These are phyloP conservation scores for Cephus rjabovi DNA, from an alignment of 2,888 invertebrate genomes.

Conservation along the genomic window DNA sequence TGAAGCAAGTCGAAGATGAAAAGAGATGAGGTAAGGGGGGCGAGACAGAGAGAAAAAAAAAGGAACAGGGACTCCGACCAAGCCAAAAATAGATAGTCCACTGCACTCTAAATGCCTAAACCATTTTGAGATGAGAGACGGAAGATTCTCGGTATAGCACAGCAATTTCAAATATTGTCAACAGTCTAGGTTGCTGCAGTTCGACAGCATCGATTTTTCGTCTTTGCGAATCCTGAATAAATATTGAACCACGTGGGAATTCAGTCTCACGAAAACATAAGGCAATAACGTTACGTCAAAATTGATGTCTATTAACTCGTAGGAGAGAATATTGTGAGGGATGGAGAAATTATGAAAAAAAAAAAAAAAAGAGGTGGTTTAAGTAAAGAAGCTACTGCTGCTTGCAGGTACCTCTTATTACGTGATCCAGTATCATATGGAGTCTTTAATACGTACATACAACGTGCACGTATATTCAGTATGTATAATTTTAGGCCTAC, in stretches of 20 bases:
- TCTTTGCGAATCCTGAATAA: neutral
- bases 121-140: neutral
- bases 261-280: neutral
- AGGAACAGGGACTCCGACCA: neutral
- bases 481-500: slow-evolving; percentile 53
- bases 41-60: neutral
- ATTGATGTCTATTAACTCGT: neutral
- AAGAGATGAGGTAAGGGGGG: neutral
- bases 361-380: neutral
- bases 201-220: neutral
- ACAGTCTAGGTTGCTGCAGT: neutral
- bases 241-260: neutral
- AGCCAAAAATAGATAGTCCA: neutral
- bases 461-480: neutral
- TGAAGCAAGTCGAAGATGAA: slow-evolving; percentile 9
- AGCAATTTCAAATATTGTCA: neutral
- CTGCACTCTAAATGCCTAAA: neutral
- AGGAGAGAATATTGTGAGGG: neutral
- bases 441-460: neutral
- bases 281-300: neutral
- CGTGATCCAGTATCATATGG: neutral
- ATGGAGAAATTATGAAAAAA: neutral
- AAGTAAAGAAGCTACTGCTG: neutral
- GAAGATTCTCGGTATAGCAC: neutral
- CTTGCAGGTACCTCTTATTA: neutral